These are phyloP conservation scores for Asbolus verrucosus DNA, from an alignment of 1,140 invertebrate species.

Conservation along the genomic window DNA sequence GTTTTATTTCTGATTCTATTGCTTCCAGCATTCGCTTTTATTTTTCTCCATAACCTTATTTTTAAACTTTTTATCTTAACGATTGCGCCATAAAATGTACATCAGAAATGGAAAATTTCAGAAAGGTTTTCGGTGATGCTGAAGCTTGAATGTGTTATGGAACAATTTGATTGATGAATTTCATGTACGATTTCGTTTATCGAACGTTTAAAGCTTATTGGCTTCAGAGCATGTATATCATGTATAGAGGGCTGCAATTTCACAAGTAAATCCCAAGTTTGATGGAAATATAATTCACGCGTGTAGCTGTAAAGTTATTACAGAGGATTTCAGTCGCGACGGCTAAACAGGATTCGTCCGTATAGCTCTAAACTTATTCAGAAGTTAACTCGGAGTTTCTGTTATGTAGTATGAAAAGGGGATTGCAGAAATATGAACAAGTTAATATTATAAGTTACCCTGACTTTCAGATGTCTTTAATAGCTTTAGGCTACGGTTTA, in stretches of 20 bases:
- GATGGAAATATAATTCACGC: conserved; percentile 52
- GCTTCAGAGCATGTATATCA: background rate
- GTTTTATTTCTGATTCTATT: too few species aligned
- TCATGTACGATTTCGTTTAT: background rate
- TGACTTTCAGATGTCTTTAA: conserved; percentile 42
- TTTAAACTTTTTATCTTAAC: too few species aligned
- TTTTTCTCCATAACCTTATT: too few species aligned
- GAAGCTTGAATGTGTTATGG: too few species aligned
- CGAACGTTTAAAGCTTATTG: conserved; percentile 1
- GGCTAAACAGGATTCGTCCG: conserved; percentile 46
- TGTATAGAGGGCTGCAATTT: conserved; percentile 41
- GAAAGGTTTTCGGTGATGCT: too few species aligned
- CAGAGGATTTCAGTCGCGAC: conserved; percentile 41
- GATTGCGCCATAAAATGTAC: too few species aligned
- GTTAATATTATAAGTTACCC: conserved; percentile 44
- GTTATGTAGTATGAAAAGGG: conserved; percentile 36
- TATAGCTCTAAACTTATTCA: conserved; percentile 44
- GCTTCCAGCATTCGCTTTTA: too few species aligned
- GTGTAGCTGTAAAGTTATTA: conserved; percentile 52
- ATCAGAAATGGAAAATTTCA: too few species aligned
- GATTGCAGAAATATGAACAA: conserved; percentile 49
- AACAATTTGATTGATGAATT: background rate
- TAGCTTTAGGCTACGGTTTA: conserved; percentile 12
- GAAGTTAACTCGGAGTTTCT: conserved; percentile 42
- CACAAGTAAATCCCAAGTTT: conserved; percentile 49